These are phyloP conservation scores for Pachyramphus minor DNA, from an alignment of 2,113 vertebrate species.

Conservation along the genomic window DNA sequence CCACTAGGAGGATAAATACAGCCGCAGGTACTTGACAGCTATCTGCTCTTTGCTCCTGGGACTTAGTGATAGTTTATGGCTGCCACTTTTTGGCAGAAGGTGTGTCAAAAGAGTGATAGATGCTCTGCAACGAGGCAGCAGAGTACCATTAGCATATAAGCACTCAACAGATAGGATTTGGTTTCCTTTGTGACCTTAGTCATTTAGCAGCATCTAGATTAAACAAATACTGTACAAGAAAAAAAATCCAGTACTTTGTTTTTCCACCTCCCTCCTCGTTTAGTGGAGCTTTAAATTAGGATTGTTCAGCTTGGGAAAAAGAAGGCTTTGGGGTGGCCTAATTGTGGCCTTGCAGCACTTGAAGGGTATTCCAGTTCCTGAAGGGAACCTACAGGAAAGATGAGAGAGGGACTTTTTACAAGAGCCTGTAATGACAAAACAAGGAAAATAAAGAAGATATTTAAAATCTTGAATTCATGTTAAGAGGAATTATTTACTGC, in stretches of 20 bases:
- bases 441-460: background rate
- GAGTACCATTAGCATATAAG: background rate
- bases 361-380: too few species aligned
- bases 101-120: background rate
- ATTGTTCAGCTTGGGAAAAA: background rate
- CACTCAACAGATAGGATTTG: background rate
- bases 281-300: background rate
- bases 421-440: too few species aligned
- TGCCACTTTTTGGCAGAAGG: background rate
- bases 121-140: background rate
- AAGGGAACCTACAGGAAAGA: background rate
- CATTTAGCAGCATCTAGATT: background rate
- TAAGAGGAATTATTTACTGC: background rate
- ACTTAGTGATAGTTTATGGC: background rate
- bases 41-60: background rate
- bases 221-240: background rate
- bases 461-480: background rate
- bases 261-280: background rate
- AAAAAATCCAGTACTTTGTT: background rate
- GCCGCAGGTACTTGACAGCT: background rate
- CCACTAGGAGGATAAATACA: background rate
- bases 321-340: background rate
- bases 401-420: background rate
- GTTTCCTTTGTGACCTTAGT: background rate
- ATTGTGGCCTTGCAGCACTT: background rate